Base-by-base conservation (phyloP, 2,113 vertebrate species). In the Fulica atra region DNA sequence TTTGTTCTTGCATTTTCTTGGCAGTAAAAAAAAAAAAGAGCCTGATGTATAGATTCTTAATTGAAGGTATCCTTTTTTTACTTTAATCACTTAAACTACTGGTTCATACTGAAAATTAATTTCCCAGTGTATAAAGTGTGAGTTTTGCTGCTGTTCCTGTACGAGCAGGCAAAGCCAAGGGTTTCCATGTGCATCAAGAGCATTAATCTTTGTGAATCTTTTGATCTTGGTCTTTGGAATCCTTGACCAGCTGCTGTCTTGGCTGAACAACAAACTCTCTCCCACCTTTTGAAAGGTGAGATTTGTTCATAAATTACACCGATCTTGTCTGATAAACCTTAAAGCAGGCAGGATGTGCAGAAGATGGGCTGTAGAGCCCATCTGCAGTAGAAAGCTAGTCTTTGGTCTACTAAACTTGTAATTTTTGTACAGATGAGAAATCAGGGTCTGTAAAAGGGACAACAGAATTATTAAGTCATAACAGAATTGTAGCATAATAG, bases 1-100 rank as follows among this genome's bases (percentile, higher is more conserved):
- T 91, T 80, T 86, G 80, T 92, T 92, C 82, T 77, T 86, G 11
- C 28, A 16, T 63, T 50, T 53, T 68, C 38, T 84, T 68, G 69
- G 26, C 64, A 8, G 0, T 48, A 77, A 73, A 81, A 73, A 81
- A 36, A 36, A 81, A 74, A 17, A 70, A 46, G 68, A 66, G 36
- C 31, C 50, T 66, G 53, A 65, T 69, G 24, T 20, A 7, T 76
- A 28, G 18, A 33, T 48, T 29, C 29, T 36, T 28, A 69, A 59
- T 25, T 66, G 65, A 68, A 89, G 16, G 18, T n/a, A 21, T 29
- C 19, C 7, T 63, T 54, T 59, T 46, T 54, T 69, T 63, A 20
- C 33, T 80, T 77, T 10, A 3, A 33, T 66, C 11, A 6, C 71
- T 91, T 31, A 15, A 29, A 57, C 56, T 54, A 9, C n/a, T 31